These are phyloP conservation scores for Astreopora myriophthalma DNA, from an alignment of 64 coral and sea anemone genomes.

Conservation along the genomic window DNA sequence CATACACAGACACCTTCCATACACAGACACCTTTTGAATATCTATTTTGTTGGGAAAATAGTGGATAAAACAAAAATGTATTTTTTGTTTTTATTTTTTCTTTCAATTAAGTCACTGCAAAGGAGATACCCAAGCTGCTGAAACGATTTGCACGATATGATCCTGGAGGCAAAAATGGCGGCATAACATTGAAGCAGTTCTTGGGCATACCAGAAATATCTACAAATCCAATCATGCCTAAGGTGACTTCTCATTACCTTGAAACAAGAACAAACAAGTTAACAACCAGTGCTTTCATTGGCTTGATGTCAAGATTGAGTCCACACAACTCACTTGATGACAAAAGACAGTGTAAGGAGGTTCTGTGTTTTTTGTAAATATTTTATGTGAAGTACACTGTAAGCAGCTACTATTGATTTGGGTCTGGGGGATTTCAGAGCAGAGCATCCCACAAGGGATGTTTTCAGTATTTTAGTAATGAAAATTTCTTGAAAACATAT, in stretches of 20 bases:
- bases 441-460: too few relatives aligned
- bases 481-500: too few relatives aligned
- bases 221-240: slow-evolving; percentile 57
- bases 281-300: slow-evolving; percentile 26
- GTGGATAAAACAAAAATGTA: too few relatives aligned
- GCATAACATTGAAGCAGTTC: slow-evolving; percentile 40
- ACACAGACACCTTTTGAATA: too few relatives aligned
- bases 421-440: too few relatives aligned
- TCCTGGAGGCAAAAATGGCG: slow-evolving; percentile 8
- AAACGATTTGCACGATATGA: slow-evolving; percentile 53
- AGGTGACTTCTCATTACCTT: slow-evolving; percentile 24
- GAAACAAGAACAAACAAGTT: slow-evolving; percentile 15
- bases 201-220: slow-evolving; percentile 65
- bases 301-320: slow-evolving; percentile 46
- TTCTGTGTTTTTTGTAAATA: neutral
- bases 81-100: neutral
- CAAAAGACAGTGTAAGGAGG: slow-evolving; percentile 54
- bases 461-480: neutral
- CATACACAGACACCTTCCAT: too few relatives aligned
- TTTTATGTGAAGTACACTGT: too few relatives aligned
- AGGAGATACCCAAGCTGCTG: slow-evolving; percentile 37
- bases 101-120: slow-evolving; percentile 51
- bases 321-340: slow-evolving; percentile 17
- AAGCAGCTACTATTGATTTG: too few relatives aligned
- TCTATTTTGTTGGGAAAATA: too few relatives aligned